Evolutionary conservation across 2,797 vertebrate genomes (phyloP).

Genomic region (Zenarchopterus dispar): DNA sequence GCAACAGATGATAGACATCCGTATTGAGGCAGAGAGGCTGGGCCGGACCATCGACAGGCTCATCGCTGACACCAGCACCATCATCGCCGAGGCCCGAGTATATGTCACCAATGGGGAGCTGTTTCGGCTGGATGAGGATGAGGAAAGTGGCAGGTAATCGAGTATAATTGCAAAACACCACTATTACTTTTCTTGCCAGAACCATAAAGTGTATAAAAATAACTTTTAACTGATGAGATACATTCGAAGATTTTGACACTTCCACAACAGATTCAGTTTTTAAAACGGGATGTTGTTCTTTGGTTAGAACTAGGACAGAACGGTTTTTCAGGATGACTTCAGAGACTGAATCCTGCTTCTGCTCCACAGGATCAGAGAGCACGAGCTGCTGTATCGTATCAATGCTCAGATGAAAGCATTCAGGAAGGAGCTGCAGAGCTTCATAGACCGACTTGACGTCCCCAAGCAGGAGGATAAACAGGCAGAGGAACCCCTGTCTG

Average conservation of each 20-base stretch:
- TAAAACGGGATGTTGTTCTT: too few species aligned
- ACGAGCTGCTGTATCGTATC: slow-evolving; percentile 97
- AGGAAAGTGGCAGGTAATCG: slow-evolving; percentile 88
- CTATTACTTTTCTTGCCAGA: not conserved
- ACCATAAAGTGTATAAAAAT: too few species aligned
- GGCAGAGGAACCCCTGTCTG: slow-evolving; percentile 94
- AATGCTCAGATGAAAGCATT: slow-evolving; percentile 99
- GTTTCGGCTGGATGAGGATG: slow-evolving; percentile 95
- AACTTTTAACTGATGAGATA: too few species aligned
- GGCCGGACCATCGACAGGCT: slow-evolving; percentile 96
- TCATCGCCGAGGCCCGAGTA: slow-evolving; percentile 95
- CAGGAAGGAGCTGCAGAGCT: slow-evolving; percentile 96
- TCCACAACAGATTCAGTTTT: too few species aligned
- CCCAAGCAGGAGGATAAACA: slow-evolving; percentile 92
- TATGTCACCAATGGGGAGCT: slow-evolving; percentile 95
- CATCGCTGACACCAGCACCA: slow-evolving; percentile 96
- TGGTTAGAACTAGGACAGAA: not conserved
- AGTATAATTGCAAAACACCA: not conserved
- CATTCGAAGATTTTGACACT: too few species aligned
- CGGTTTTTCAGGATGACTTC: too few species aligned
- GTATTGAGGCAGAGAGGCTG: slow-evolving; percentile 94
- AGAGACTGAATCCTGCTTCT: not conserved
- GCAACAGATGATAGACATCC: slow-evolving; percentile 98
- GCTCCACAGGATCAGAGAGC: slow-evolving; percentile 88
- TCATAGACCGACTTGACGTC: slow-evolving; percentile 96